Evolutionary conservation across 2,797 vertebrate genomes (phyloP).

Genomic region (Falco berigora): DNA sequence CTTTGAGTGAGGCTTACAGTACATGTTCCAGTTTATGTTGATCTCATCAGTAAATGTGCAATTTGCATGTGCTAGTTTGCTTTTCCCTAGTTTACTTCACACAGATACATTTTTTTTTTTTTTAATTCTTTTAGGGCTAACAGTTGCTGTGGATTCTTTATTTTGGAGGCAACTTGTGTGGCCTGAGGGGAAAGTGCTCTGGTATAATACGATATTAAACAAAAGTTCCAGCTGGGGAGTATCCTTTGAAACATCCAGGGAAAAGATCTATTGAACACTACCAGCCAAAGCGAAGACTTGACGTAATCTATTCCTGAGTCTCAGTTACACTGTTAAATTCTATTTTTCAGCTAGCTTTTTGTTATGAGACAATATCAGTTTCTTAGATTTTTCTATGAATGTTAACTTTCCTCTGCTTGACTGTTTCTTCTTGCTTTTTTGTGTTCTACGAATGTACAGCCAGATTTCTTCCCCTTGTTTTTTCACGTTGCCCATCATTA

Average conservation of each 20-base stretch:
- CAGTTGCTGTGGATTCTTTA: conserved; percentile 82
- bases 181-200: conserved; percentile 95
- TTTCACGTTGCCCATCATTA: background rate
- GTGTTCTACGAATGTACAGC: background rate
- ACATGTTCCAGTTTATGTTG: background rate
- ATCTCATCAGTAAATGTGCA: background rate
- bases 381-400: background rate
- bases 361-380: background rate
- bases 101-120: background rate
- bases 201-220: conserved; percentile 94
- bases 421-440: background rate
- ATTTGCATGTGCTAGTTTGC: background rate
- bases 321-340: background rate
- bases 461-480: background rate
- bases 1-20: background rate
- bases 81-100: background rate
- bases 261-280: background rate
- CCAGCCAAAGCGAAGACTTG: background rate
- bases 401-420: background rate
- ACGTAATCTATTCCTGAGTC: background rate
- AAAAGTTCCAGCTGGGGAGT: conserved; percentile 96
- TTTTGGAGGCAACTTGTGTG: conserved; percentile 89
- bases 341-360: background rate
- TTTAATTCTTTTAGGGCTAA: conserved; percentile 76
- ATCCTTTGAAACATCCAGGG: conserved; percentile 81